Percentiles rank a stretch among this genome's conserved stretches.
Conservation (phyloP, 2,797 vertebrate species). For the Lacerta bilineata region DNA sequence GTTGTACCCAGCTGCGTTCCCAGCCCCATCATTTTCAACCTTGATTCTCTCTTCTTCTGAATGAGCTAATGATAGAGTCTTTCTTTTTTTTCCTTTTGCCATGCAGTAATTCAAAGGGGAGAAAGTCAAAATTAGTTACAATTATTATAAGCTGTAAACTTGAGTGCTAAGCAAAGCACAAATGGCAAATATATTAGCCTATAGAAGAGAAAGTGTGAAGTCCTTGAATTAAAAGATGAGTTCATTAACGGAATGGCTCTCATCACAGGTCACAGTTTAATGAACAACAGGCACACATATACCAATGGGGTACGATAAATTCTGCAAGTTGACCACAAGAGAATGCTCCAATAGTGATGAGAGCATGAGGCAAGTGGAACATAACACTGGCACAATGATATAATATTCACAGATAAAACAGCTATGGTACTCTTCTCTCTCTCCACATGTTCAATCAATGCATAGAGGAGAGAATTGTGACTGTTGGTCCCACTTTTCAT, state of each 20-base stretch:
- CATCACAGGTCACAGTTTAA: constrained; percentile 69
- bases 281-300: constrained; percentile 59
- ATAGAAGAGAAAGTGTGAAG: constrained; percentile 62
- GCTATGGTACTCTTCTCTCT: too few relatives aligned
- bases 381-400: neutral
- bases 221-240: constrained; percentile 69
- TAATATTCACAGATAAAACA: neutral
- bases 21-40: constrained; percentile 53
- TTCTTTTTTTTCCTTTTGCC: constrained; percentile 56
- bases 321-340: neutral
- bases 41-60: constrained; percentile 59
- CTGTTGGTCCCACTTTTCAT: neutral
- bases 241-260: constrained; percentile 74
- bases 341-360: neutral
- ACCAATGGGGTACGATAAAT: constrained; percentile 44
- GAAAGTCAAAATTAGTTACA: constrained; percentile 74
- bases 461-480: neutral
- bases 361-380: constrained; percentile 5
- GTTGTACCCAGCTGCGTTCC: neutral
- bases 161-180: constrained; percentile 75
- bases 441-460: neutral
- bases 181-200: constrained; percentile 77
- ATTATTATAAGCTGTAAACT: constrained; percentile 80
- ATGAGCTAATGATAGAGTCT: constrained; percentile 66
- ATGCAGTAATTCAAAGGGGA: constrained; percentile 64